Evolutionary conservation across 2,113 vertebrate genomes (phyloP), one percentile per base, ranked within the genome.

Genomic region (Oreotrochilus melanogaster): DNA sequence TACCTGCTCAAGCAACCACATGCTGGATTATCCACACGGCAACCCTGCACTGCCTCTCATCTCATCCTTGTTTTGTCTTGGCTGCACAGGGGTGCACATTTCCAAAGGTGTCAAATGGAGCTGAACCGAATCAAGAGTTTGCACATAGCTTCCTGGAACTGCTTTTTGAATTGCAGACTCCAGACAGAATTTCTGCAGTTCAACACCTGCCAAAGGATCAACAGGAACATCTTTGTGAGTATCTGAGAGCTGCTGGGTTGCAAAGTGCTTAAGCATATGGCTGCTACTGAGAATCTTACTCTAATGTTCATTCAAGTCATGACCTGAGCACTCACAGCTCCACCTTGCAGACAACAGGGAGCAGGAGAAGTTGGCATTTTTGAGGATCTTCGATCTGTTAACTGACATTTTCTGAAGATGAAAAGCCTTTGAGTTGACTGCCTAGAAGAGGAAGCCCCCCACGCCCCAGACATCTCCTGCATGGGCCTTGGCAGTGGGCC

Each of bases 381-480:
- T 73, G 61, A 91, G 64, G 45, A 85, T 70, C 89, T 92, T 96
- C 7, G 7, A 87, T 89, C 78, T 89, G 39, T 66, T 92, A 82
- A 50, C 45, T 85, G 84, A 92, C 70, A 79, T 91, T 85, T 95
- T 91, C 93, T 91, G 84, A 53, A 87, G 76, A 91, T 48, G 18
- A 91, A 89, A 94, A 76, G 58, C n/a, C 53, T 93, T 91, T 69
- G 78, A 48, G 70, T 87, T 91, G 70, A 82, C 78, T 82, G 54
- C 19, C 50, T 58, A 69, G 3, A 4, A 75, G 23, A 82, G 19
- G 79, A 78, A 89, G 30, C 35, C 81, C 89, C 87, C 50, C 73
- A 62, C 23, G 57, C 54, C 39, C 23, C 28, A 42, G 57, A 51
- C 23, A 73, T 60, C 22, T 93, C 67, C 51, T 88, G 33, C 72